Evolutionary conservation across 2,797 vertebrate genomes (phyloP), one percentile per base, ranked within the genome.

Genomic region (Acanthiza pusilla): DNA sequence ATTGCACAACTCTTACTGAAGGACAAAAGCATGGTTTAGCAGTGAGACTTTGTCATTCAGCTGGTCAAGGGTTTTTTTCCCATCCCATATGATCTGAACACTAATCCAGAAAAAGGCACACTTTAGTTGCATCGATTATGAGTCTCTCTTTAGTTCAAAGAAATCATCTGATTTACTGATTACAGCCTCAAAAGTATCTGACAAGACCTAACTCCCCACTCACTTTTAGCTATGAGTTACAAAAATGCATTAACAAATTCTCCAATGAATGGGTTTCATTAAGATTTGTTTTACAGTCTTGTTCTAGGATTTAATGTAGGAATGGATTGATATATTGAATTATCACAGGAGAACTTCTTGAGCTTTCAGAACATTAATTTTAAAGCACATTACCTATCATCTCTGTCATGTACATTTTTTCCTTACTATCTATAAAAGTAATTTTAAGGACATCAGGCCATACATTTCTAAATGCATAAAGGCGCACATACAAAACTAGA

Each of bases 221-320:
- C 76, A 55, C 62, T 93, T 80, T 70, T 34, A 92, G 65, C 68
- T 83, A 29, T 3, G 38, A 88, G 63, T 81, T 79, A 93, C 13
- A 73, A 92, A 96, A 93, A 89, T n/a, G 62, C 85, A 86, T 91
- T 94, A 96, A 92, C 62, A 91, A 91, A 88, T 87, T 92, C 81
- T 93, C 84, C 91, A 86, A 34, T 40, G 20, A 93, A 77, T 34
- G 57, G 51, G 22, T 85, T 95, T 95, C 84, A 91, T 66, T 84
- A 85, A 85, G 58, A 81, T 85, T 91, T 93, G 87, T 36, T 94
- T 95, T 88, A 95, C 2, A 40, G 26, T 65, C 90, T 85, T 66
- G 14, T 78, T 80, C 84, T 80, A 70, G 61, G 62, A 78, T 95
- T 92, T 91, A 89, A 93, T 81, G 66, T n/a, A 76, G 62, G 94